Percentiles rank a stretch among this genome's conserved stretches.
Evolutionary conservation across 2,888 invertebrate species (phyloP).

Genomic region (Heliconius erato): DNA sequence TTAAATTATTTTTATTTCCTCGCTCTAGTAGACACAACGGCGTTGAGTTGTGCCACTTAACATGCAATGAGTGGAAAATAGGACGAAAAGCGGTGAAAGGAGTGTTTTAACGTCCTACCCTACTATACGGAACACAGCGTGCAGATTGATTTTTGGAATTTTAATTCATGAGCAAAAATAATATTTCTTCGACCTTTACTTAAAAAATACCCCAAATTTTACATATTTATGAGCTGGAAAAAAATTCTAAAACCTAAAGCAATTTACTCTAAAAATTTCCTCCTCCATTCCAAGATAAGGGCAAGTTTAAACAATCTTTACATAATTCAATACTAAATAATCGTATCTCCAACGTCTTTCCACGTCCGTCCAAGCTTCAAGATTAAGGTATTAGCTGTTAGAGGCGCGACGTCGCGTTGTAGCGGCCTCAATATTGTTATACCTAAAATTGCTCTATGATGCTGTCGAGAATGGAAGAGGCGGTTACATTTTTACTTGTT

Average conservation of each 20-base stretch:
- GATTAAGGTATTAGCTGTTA: slow-evolving; percentile 83
- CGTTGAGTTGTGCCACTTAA: no score
- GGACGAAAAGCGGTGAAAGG: no score
- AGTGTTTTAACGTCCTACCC: no score
- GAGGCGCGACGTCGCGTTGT: slow-evolving; percentile 59
- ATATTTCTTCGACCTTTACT: background rate
- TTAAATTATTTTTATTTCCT: no score
- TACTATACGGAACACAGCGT: no score
- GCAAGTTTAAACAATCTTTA: slow-evolving; percentile 18
- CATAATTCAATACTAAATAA: slow-evolving; percentile 29
- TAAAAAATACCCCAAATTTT: background rate
- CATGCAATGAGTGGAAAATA: no score
- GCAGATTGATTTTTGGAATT: no score
- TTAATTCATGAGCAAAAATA: background rate
- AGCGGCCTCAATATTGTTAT: slow-evolving; percentile 64
- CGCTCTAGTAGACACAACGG: no score
- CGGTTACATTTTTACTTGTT: slow-evolving; percentile 15
- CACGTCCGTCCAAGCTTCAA: slow-evolving; percentile 79
- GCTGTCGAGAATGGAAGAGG: slow-evolving; percentile 47
- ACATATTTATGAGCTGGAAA: slow-evolving; percentile 2
- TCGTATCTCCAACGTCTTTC: slow-evolving; percentile 64
- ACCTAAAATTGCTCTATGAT: slow-evolving; percentile 57
- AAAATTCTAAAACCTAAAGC: background rate
- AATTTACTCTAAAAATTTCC: background rate
- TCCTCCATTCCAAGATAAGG: background rate